Percentiles rank a stretch among this genome's conserved stretches.
Evolutionary conservation across 2,797 vertebrate genomes (phyloP).

Genomic region (Halcyon chelicuti): DNA sequence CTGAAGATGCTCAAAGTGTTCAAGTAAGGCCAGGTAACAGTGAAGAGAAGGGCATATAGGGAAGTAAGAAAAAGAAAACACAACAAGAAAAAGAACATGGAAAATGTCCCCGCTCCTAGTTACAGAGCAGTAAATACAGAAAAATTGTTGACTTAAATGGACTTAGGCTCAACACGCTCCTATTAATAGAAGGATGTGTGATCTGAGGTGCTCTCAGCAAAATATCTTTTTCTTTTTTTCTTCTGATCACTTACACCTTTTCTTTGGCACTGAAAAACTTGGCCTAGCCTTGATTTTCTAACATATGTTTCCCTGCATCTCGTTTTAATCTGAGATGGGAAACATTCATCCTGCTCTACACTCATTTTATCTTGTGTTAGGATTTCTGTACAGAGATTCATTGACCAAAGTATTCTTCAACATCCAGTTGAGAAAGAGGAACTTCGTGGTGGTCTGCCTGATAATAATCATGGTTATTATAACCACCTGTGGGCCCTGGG

Average conservation of each 20-base stretch:
- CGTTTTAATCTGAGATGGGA: neutral
- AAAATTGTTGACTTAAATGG: neutral
- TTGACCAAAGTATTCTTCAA: neutral
- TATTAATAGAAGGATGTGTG: neutral
- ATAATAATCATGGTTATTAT: neutral
- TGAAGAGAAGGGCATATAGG: neutral
- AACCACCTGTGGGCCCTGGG: neutral
- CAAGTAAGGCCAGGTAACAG: neutral
- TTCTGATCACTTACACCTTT: neutral
- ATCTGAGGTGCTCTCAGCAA: neutral
- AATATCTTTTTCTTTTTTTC: neutral
- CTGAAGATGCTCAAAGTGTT: neutral
- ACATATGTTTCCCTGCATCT: neutral
- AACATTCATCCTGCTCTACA: neutral
- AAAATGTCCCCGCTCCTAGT: neutral
- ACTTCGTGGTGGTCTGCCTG: neutral
- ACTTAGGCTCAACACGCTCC: neutral
- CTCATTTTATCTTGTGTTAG: accelerated
- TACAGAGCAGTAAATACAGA: neutral
- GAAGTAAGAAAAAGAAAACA: neutral
- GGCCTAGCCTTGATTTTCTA: neutral
- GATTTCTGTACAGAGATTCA: neutral
- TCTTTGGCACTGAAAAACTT: neutral
- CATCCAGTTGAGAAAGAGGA: neutral
- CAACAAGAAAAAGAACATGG: neutral